phyloP scores from a whole-genome alignment of 2,888 invertebrate genomes.

The Ecdyonurus torrentis region DNA sequence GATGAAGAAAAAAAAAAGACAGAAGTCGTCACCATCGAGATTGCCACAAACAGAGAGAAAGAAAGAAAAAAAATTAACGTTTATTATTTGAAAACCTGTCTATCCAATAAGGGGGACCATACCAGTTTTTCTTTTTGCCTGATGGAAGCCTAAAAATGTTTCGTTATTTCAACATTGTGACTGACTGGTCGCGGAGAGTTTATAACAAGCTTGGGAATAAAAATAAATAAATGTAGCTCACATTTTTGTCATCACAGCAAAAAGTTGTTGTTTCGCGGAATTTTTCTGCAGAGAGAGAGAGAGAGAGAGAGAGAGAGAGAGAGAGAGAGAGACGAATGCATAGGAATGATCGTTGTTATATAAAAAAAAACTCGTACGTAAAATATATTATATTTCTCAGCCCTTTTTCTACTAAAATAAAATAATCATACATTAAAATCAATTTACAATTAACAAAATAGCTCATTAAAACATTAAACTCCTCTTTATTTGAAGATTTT shows the following conservation, averaged over 20 bases:
- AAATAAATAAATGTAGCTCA: slow-evolving; percentile 2
- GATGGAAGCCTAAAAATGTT: not conserved
- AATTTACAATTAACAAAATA: too few relatives aligned
- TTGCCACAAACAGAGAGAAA: too few relatives aligned
- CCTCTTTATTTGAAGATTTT: too few relatives aligned
- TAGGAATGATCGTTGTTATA: too few relatives aligned
- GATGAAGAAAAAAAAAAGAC: too few relatives aligned
- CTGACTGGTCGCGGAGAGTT: not conserved
- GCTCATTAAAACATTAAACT: too few relatives aligned
- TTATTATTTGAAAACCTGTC: not conserved
- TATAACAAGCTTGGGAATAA: not conserved
- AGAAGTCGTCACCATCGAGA: not conserved
- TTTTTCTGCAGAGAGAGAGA: not conserved
- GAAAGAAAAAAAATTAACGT: too few relatives aligned
- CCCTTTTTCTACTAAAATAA: too few relatives aligned
- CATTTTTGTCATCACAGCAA: slow-evolving; percentile 2
- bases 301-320: too few relatives aligned
- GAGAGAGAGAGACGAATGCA: not conserved
- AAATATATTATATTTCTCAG: too few relatives aligned
- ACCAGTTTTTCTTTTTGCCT: not conserved
- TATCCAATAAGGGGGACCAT: not conserved
- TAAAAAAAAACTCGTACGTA: too few relatives aligned
- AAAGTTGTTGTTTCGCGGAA: slow-evolving; percentile 1
- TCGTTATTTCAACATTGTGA: not conserved
- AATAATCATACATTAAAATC: too few relatives aligned